Evolutionary conservation across 2,888 invertebrate genomes (phyloP), one percentile per base, ranked within the genome.

Genomic region (Drosophila lacicola): DNA sequence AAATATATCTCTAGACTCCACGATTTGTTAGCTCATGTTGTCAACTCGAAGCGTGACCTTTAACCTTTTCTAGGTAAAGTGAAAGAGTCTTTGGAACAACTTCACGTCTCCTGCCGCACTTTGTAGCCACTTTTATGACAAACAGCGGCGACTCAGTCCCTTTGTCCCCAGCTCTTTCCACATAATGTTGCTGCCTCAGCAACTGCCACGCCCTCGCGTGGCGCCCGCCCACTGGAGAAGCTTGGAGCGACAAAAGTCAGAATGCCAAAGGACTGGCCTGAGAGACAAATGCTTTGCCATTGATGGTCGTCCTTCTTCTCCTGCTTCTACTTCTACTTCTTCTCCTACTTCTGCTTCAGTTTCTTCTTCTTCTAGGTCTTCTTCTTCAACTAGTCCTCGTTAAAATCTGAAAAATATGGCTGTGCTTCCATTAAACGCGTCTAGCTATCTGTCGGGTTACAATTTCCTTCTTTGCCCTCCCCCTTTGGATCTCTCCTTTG

Each of bases 51-150:
- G 29, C 29, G 13, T 9, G 21, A 21, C 53, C 36, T 10, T 53
- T 34, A 51, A 41, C 33, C 14, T 53, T 53, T 51, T 8, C 29
- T 4, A 41, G 51, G 53, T 42, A 41, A 29, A 33, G 51, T 33
- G 54, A 41, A 34, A 34, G 10, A 42, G 21, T 14, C 55, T 17
- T 8, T n/a, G 11, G 10, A 44, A 29, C 29, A 25, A 19, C 44
- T 44, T 44, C 39, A 53, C 25, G 33, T 60, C 17, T 10, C 55
- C 67, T 82, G 78, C 62, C 70, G 70, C 81, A 83, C 81, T 88
- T 88, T 83, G 82, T 88, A 69, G 87, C 87, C 74, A 78, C 78
- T 83, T 88, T 88, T 88, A 88, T 86, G 82, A 86, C 89, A 83
- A 74, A 88, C 83, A 74, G 50, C 70, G 73, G 67, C 65, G 42